Evolutionary conservation across 1,140 invertebrate species (phyloP).

Genomic region (Liolophura sinensis): DNA sequence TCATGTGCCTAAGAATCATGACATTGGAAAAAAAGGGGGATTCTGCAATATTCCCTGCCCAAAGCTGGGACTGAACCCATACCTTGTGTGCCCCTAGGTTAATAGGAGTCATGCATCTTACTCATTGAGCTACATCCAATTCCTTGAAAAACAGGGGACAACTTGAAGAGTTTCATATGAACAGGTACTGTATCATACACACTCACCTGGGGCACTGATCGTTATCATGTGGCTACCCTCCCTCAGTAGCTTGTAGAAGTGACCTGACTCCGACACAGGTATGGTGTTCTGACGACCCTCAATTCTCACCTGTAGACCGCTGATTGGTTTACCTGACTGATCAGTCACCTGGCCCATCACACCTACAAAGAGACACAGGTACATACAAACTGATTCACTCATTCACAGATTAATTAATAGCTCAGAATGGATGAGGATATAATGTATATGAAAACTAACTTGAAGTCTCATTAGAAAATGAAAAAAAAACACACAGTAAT

Average conservation of each 20-base stretch:
- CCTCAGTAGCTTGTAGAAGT: constrained; percentile 36
- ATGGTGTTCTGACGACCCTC: constrained; percentile 27
- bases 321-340: constrained; percentile 77
- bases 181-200: neutral
- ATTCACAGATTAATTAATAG: too few relatives aligned
- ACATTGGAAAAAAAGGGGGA: too few relatives aligned
- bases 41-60: too few relatives aligned
- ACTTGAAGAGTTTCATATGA: neutral
- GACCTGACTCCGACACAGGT: constrained; percentile 22
- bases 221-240: constrained; percentile 37
- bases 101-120: too few relatives aligned
- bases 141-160: neutral
- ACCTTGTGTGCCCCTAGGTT: too few relatives aligned
- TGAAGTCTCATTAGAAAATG: neutral
- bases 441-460: neutral
- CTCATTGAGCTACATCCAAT: too few relatives aligned
- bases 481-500: too few relatives aligned
- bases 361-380: constrained; percentile 59
- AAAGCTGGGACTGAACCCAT: too few relatives aligned
- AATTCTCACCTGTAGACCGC: constrained; percentile 74
- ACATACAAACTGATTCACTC: neutral
- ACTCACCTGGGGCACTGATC: constrained; percentile 40
- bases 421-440: too few relatives aligned
- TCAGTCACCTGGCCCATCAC: constrained; percentile 86
- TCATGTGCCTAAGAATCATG: too few relatives aligned